Base-by-base conservation (phyloP, 2,888 invertebrate species). In the Drosophila gaucha region DNA sequence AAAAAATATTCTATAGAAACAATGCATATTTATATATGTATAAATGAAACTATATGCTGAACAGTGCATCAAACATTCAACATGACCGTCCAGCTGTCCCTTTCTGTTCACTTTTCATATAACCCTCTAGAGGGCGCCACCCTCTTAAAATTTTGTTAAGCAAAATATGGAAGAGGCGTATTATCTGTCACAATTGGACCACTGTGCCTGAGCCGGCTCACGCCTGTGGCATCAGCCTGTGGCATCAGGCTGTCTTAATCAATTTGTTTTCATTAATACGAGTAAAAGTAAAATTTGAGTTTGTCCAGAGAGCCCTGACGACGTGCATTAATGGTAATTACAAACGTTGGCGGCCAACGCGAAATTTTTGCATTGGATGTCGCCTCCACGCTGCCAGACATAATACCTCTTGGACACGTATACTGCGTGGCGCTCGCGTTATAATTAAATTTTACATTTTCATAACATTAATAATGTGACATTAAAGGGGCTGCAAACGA, bases 291-390 rank as follows among this genome's bases (percentile, higher is more conserved):
- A 67, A 73, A 67, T 73, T 77, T 59, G 59, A 62, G 62, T 44
- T 38, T 58, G 56, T 76, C 60, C 59, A 46, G 44, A 28, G 28
- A 10, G 71, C 31, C 31, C 26, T 33, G 51, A 26, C 31, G 44
- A 59, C 63, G 55, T 64, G 76, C 80, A 82, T 82, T 78, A 69
- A 74, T 16, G 59, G 66, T 67, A 78, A 78, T 78, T 78, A 80
- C 66, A 58, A 69, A 59, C 47, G 58, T 58, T 66, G 62, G 41
- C 18, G 46, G 41, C 39, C 28, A 41, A 26, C 38, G 31, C n/a
- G 30, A 49, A 63, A 46, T 24, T 44, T 72, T 72, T 57, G 72
- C 66, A 66, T 66, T 26, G 50, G 33, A 46, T 57, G 66, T 46
- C 35, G 33, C 10, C 41, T 26, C 36, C 6, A 9, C 22, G 12